These are phyloP conservation scores for Lophius americanus DNA, from an alignment of 2,797 vertebrate species.

Conservation along the genomic window DNA sequence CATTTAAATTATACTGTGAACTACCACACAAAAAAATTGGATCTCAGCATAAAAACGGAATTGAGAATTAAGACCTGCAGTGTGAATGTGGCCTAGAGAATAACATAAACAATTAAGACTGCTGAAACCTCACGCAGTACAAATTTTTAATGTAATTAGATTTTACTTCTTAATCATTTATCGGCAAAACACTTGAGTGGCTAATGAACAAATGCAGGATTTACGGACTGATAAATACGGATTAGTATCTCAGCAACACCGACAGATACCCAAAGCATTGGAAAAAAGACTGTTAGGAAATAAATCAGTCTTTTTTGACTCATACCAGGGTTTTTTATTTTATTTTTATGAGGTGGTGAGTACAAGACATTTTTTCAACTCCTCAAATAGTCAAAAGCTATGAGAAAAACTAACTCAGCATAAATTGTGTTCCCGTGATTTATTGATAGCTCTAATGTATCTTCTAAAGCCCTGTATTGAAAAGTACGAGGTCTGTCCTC, in stretches of 20 bases:
- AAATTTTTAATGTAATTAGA: slow-evolving; percentile 30
- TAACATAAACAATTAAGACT: slow-evolving; percentile 27
- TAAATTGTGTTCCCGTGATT: slow-evolving; percentile 28
- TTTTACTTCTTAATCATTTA: no score
- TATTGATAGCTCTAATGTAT: slow-evolving; percentile 56
- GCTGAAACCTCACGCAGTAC: slow-evolving; percentile 22
- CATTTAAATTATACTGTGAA: no score
- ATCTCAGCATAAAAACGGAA: no score
- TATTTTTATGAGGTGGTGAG: rapidly evolving
- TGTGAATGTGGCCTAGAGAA: slow-evolving; percentile 8
- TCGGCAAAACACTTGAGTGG: background rate
- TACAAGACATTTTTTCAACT: slow-evolving; percentile 4
- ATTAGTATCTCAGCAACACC: background rate
- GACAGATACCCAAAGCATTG: no score
- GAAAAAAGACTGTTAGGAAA: no score
- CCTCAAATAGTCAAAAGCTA: background rate
- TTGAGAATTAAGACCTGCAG: no score
- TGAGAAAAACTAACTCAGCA: background rate
- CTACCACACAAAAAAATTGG: no score
- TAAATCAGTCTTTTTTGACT: background rate
- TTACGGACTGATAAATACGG: background rate
- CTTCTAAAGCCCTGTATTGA: background rate
- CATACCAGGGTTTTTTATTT: background rate
- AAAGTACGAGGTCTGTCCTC: slow-evolving; percentile 4
- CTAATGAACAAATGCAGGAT: background rate